Evolutionary conservation across 1,140 invertebrate genomes (phyloP).

Genomic region (Euwallacea similis): DNA sequence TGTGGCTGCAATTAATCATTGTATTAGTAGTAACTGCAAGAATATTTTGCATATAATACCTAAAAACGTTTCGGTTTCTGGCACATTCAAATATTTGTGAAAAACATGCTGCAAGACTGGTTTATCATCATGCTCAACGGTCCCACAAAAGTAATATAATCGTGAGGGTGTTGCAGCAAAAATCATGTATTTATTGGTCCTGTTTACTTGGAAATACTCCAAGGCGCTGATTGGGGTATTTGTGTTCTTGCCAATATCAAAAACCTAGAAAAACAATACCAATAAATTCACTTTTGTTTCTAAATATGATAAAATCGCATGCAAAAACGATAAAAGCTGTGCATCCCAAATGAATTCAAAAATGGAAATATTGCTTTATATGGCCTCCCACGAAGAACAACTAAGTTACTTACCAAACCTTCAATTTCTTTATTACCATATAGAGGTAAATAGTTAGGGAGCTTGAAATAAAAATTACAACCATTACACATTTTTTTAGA

Average conservation of each 20-base stretch:
- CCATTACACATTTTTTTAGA: slow-evolving; percentile 1
- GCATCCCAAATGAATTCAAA: not conserved
- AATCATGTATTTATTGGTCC: slow-evolving; percentile 73
- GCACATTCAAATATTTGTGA: slow-evolving; percentile 73
- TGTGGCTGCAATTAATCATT: slow-evolving; percentile 55
- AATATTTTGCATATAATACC: slow-evolving; percentile 43
- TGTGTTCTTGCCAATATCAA: slow-evolving; percentile 77
- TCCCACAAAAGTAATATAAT: slow-evolving; percentile 85
- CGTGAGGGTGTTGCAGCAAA: slow-evolving; percentile 81
- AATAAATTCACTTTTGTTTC: too few relatives aligned
- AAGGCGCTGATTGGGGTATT: slow-evolving; percentile 83
- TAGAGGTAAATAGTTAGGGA: slow-evolving; percentile 72
- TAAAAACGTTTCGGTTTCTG: slow-evolving; percentile 71
- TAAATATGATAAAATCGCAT: not conserved
- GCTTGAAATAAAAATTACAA: slow-evolving; percentile 58
- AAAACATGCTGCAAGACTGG: slow-evolving; percentile 82
- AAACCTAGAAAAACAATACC: slow-evolving; percentile 64
- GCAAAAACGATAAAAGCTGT: not conserved
- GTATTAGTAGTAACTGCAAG: not conserved
- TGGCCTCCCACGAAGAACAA: not conserved
- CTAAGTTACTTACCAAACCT: slow-evolving; percentile 63
- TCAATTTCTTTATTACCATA: slow-evolving; percentile 72
- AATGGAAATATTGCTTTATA: not conserved
- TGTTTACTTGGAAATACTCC: slow-evolving; percentile 75
- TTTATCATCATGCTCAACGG: slow-evolving; percentile 72